These are phyloP conservation scores for Scyliorhinus canicula DNA, from an alignment of 2,797 vertebrate species.

Conservation along the genomic window DNA sequence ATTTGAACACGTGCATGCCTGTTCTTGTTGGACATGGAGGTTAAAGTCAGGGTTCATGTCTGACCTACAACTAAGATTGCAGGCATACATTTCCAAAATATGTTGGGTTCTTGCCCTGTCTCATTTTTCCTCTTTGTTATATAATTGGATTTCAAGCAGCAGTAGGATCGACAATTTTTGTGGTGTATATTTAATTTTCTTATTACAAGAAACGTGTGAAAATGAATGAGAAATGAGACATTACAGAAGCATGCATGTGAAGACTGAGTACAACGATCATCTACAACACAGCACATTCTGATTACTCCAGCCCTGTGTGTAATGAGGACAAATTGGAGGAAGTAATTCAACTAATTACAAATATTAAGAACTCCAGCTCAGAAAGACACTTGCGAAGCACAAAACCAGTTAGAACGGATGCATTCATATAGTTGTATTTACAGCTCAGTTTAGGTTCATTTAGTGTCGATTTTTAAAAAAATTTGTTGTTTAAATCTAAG, in stretches of 20 bases:
- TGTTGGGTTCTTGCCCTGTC: neutral
- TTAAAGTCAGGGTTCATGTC: neutral
- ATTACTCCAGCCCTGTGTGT: neutral
- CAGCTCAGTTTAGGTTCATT: neutral
- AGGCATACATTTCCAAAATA: neutral
- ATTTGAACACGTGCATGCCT: neutral
- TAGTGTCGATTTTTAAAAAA: neutral
- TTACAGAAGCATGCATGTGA: neutral
- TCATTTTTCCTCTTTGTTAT: neutral
- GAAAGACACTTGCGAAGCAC: neutral
- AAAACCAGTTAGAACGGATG: neutral
- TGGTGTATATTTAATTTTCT: neutral
- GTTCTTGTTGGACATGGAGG: neutral
- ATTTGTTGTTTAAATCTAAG: neutral
- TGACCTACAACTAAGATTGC: neutral
- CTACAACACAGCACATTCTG: neutral
- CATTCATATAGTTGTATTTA: neutral
- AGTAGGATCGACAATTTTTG: neutral
- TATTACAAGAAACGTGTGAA: neutral
- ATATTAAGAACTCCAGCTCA: neutral
- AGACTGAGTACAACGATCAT: neutral
- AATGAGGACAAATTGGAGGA: slow-evolving; percentile 7
- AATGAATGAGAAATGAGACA: neutral
- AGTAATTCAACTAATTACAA: slow-evolving; percentile 15
- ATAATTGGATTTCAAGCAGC: neutral